A percentile compares a stretch with the other conserved stretches of the same genome.
Evolutionary conservation across 2,797 vertebrate genomes (phyloP).

Genomic region (Lepus townsendii): DNA sequence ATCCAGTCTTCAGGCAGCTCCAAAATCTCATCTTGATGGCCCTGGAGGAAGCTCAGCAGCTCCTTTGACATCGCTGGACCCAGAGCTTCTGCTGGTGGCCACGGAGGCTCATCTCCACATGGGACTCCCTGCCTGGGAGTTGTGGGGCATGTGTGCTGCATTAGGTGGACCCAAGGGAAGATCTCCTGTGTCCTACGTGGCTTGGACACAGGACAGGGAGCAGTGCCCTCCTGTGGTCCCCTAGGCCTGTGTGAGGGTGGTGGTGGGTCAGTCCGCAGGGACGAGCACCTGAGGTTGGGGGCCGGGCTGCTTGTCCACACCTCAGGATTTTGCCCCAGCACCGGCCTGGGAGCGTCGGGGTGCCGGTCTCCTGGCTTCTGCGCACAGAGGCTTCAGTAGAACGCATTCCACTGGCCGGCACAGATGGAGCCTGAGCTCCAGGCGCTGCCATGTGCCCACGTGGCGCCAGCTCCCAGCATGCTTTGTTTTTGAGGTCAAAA

Average conservation of each 20-base stretch:
- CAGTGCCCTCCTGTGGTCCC: too few relatives aligned
- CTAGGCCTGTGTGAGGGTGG: too few relatives aligned
- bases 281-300: neutral
- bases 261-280: too few relatives aligned
- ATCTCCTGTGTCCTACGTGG: neutral
- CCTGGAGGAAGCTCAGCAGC: neutral
- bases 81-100: neutral
- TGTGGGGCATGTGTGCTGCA: too few relatives aligned
- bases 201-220: neutral
- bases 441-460: accelerated
- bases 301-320: neutral
- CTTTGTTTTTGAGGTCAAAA: neutral
- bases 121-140: neutral
- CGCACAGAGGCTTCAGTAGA: neutral
- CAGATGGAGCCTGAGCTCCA: neutral
- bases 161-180: neutral
- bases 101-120: accelerated
- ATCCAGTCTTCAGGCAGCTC: neutral
- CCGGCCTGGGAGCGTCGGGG: neutral
- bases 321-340: neutral
- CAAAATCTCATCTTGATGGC: neutral
- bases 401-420: too few relatives aligned
- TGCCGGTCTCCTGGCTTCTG: neutral
- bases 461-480: too few relatives aligned
- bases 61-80: neutral